Evolutionary conservation across 2,797 vertebrate species (phyloP), one percentile per base, ranked within the genome.

Genomic region (Todus mexicanus): DNA sequence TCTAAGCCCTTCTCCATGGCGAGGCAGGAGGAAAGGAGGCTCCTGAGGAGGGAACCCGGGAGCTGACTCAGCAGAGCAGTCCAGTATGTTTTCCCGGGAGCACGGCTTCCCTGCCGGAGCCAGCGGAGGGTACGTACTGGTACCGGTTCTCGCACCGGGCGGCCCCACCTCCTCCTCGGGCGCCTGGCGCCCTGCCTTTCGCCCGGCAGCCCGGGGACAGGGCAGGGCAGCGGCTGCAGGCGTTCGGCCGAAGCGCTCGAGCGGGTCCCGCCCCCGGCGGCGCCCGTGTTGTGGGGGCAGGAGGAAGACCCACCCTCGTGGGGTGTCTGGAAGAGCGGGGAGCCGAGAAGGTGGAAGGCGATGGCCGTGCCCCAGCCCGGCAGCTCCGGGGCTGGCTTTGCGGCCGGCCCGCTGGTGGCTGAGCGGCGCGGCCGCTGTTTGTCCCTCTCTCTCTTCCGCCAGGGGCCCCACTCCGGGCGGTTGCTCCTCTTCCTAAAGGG

Each of bases 21-120:
- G 40, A 66, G 78, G 71, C 68, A 3, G 60, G 70, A 69, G 90
- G 31, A 40, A 45, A 74, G 56, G n/a, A 81, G 60, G 53, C 82
- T 76, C 35, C 78, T 15, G 29, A n/a, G 53, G 63, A 63, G 92
- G 80, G 85, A 21, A 38, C 12, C 22, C 14, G 60, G 78, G 51
- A 85, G 86, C 75, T 81, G 84, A 60, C 51, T 72, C 61, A 45
- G 75, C 85, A 65, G 37, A 90, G 73, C 76, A 31, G 47, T 7
- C 20, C 87, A 37, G 69, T 48, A 96, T 96, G 97, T 94, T 89
- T 86, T 92, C 96, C 84, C 87, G 45, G 86, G 91, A 96, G 78
- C 80, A 8, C 29, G 83, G 89, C 68, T 89, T 70, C 81, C 87
- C 82, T 6, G 87, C 88, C 15, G 94, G 84, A 51, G 89, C 91